Percentiles rank a stretch among this genome's conserved stretches.
phyloP scores from a whole-genome alignment of 2,113 vertebrate species.

The Gila orcuttii region DNA sequence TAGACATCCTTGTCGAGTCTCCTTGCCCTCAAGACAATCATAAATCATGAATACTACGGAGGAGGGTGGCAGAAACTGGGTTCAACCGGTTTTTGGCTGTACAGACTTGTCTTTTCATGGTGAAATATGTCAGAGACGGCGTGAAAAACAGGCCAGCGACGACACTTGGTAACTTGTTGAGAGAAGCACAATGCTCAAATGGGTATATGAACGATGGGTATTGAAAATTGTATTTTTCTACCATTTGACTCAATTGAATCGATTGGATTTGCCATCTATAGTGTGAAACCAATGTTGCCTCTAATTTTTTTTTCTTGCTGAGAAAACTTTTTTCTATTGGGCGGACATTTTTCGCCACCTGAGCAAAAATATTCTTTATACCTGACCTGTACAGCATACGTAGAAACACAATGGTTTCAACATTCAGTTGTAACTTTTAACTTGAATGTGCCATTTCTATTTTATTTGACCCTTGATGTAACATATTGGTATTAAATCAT shows the following conservation, averaged over 20 bases:
- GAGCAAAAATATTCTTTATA: too few relatives aligned
- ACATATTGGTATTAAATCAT: too few relatives aligned
- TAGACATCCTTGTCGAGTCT: slow-evolving; percentile 24
- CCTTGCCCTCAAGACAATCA: slow-evolving; percentile 39
- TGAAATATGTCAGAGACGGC: slow-evolving; percentile 13
- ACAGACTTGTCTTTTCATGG: slow-evolving; percentile 16
- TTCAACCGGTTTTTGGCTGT: background rate
- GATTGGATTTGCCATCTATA: background rate
- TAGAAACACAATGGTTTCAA: too few relatives aligned
- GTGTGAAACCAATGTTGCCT: too few relatives aligned
- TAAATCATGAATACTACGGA: slow-evolving; percentile 35
- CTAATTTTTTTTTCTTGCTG: too few relatives aligned
- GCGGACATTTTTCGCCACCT: too few relatives aligned
- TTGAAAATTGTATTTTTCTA: background rate
- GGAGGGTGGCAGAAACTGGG: background rate
- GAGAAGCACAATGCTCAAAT: background rate
- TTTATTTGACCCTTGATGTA: too few relatives aligned
- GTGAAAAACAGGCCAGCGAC: background rate
- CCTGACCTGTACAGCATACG: too few relatives aligned
- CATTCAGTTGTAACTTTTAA: too few relatives aligned
- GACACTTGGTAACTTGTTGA: background rate
- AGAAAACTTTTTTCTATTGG: too few relatives aligned
- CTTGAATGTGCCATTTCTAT: too few relatives aligned
- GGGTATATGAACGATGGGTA: background rate
- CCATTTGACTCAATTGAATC: background rate